Base-by-base conservation (phyloP, 2,797 vertebrate species). In the Cygnus olor region DNA sequence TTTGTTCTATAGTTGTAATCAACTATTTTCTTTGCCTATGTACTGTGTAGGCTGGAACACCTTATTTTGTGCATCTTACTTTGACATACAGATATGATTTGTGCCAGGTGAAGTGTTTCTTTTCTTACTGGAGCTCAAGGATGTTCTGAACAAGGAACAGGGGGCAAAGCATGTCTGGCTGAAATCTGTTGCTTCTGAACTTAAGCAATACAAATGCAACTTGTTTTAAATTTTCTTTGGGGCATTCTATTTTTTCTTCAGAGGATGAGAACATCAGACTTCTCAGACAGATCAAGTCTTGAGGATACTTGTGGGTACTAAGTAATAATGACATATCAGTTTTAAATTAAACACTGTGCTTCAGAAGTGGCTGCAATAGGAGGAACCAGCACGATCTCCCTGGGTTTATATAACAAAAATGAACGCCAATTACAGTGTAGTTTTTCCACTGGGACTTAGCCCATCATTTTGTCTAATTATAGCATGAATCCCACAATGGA, bases 381-480 rank as follows among this genome's bases (percentile, higher is more conserved):
- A 96, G 89, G 44, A 66, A 44, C 69, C 51, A 44, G 38, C 63
- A 27, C 87, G 74, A 73, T 96, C 95, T 96, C 93, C 10, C 19
- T 73, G 92, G 95, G 86, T 77, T 96, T 96, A 38, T 94, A 51
- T 91, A 94, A 92, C 58, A 94, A 84, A 97, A 97, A 97, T 95
- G 93, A 97, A 85, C 92, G 89, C 95, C 93, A 97, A 95, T 97
- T 98, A 97, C 85, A 88, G 61, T 70, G 73, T 72, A 45, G 83
- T 95, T 84, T 96, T 94, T 94, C 94, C 79, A 68, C 51, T 77
- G 88, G 89, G 93, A 80, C 88, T 95, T 95, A 93, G 68, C 82
- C 45, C 51, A 97, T 95, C 81, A 66, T 96, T 98, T 96, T 97
- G 96, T 97, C 96, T 97, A 97, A 97, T 97, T 97, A 95, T 93